Evolutionary conservation across 2,113 vertebrate species (phyloP).

Genomic region (Scomber japonicus): DNA sequence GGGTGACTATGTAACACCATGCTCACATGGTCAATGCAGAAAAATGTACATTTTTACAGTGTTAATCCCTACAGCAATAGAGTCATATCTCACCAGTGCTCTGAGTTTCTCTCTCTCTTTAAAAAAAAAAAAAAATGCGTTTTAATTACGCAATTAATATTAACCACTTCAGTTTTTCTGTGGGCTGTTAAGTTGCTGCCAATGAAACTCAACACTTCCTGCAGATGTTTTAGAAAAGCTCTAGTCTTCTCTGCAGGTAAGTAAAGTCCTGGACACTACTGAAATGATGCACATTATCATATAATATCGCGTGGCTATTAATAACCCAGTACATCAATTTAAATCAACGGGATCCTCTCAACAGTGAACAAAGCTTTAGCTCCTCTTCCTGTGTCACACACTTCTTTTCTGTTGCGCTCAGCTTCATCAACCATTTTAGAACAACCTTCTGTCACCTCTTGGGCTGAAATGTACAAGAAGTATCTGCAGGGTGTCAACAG

Average conservation of each 20-base stretch:
- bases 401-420: not conserved
- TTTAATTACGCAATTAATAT: not conserved
- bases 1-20: not conserved
- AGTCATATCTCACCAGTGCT: not conserved
- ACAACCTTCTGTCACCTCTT: constrained; percentile 29
- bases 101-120: too few species aligned
- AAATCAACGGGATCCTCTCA: constrained; percentile 6
- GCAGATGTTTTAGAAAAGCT: too few species aligned
- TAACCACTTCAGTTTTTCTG: not conserved
- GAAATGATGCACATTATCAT: not conserved
- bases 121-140: not conserved
- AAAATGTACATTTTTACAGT: not conserved
- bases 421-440: constrained; percentile 9
- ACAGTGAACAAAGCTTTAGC: not conserved
- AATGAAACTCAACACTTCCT: not conserved
- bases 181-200: too few species aligned
- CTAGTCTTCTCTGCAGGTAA: too few species aligned
- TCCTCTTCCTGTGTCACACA: constrained; percentile 1
- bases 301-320: constrained; percentile 5
- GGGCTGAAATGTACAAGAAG: constrained; percentile 20
- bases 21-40: not conserved
- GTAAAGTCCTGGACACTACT: not conserved
- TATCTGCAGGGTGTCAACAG: constrained; percentile 35
- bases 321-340: constrained; percentile 1
- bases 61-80: not conserved